Evolutionary conservation across 2,113 vertebrate genomes (phyloP).

Genomic region (Anarrhichthys ocellatus): DNA sequence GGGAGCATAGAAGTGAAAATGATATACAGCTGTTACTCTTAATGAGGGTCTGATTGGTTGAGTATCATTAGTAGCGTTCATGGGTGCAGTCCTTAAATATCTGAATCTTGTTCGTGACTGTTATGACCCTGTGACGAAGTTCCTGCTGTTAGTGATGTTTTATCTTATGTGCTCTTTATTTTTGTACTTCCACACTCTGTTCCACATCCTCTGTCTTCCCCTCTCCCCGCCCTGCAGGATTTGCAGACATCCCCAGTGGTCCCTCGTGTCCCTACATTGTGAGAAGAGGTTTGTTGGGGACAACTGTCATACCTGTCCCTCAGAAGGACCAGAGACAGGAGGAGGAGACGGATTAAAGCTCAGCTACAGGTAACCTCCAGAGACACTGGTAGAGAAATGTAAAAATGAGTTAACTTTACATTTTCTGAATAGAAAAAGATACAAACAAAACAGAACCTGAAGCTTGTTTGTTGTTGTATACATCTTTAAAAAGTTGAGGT

Average conservation of each 20-base stretch:
- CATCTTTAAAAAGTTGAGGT: neutral
- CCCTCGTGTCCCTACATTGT: slow-evolving; percentile 86
- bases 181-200: slow-evolving; percentile 5
- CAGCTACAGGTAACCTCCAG: slow-evolving; percentile 32
- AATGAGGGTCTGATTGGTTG: neutral
- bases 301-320: slow-evolving; percentile 62
- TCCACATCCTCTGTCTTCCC: neutral
- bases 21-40: neutral
- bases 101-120: neutral
- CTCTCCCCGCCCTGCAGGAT: slow-evolving; percentile 73
- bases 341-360: slow-evolving; percentile 72
- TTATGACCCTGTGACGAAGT: neutral
- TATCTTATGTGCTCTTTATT: neutral
- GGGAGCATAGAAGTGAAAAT: neutral
- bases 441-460: neutral
- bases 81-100: neutral
- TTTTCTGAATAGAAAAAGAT: neutral
- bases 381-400: no score
- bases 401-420: neutral
- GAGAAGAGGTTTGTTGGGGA: slow-evolving; percentile 85
- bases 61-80: neutral
- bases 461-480: neutral
- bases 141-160: neutral
- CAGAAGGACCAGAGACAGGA: slow-evolving; percentile 42
- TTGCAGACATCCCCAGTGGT: slow-evolving; percentile 86